Conservation (phyloP, 1,140 invertebrate species). For the Diorhabda elongata region DNA sequence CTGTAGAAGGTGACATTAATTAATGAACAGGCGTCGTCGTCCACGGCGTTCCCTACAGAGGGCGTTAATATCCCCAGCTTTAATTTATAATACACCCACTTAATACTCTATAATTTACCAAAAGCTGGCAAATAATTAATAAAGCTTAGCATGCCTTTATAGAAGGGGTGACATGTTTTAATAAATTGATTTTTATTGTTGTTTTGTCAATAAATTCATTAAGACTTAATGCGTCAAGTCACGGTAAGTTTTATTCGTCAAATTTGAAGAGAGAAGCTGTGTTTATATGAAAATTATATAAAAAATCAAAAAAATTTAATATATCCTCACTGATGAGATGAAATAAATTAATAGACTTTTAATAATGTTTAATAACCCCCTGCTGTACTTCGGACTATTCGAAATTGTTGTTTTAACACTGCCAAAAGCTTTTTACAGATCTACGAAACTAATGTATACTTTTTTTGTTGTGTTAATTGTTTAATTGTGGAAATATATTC, state of each 20-base stretch:
- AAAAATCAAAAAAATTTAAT: too few species aligned
- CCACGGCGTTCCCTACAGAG: slow-evolving; percentile 22
- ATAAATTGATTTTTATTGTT: slow-evolving; percentile 22
- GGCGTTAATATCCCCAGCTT: slow-evolving; percentile 21
- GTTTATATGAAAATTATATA: too few species aligned
- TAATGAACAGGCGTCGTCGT: slow-evolving; percentile 26
- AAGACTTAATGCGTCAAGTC: slow-evolving; percentile 4
- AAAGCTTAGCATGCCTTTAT: slow-evolving; percentile 19
- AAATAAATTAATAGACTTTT: too few species aligned
- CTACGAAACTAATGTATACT: too few species aligned
- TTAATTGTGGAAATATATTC: too few species aligned
- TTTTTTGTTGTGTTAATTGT: too few species aligned
- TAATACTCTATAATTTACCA: slow-evolving; percentile 23
- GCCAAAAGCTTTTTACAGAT: too few species aligned
- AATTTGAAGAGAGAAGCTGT: too few species aligned
- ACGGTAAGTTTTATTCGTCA: neutral
- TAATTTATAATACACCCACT: slow-evolving; percentile 26
- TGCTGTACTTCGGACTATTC: too few species aligned
- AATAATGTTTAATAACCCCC: too few species aligned
- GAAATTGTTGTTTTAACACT: too few species aligned
- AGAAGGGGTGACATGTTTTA: slow-evolving; percentile 21
- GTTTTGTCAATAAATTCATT: slow-evolving; percentile 17
- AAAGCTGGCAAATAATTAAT: slow-evolving; percentile 24
- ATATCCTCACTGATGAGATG: too few species aligned
- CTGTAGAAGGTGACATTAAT: slow-evolving; percentile 33